Percentiles rank a stretch among this genome's conserved stretches.
Evolutionary conservation across 2,797 vertebrate genomes (phyloP).

Genomic region (Smutsia temminckii): DNA sequence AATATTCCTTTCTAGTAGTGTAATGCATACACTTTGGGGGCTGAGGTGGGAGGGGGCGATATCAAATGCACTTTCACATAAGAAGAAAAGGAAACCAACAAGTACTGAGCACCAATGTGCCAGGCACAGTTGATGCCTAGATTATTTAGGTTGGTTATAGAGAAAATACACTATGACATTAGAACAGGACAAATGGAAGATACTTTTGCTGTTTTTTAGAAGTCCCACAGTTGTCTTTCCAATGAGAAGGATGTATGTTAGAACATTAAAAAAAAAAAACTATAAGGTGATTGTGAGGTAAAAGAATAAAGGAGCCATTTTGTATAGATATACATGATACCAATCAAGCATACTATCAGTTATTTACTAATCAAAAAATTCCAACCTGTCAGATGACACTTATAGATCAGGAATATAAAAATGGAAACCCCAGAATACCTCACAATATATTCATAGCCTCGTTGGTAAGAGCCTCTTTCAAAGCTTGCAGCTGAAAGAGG

Average conservation of each 20-base stretch:
- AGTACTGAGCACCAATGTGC: not conserved
- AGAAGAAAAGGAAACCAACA: conserved; percentile 1
- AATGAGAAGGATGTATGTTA: conserved; percentile 43
- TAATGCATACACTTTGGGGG: not conserved
- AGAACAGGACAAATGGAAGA: not conserved
- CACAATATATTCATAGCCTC: conserved; percentile 98
- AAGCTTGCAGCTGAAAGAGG: conserved; percentile 98
- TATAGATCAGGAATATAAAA: conserved; percentile 38
- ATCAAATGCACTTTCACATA: conserved; percentile 15
- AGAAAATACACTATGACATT: conserved; percentile 17
- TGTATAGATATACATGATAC: not conserved
- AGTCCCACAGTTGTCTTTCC: not conserved
- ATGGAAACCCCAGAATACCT: conserved; percentile 87
- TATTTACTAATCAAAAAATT: conserved; percentile 30
- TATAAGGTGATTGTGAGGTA: not conserved
- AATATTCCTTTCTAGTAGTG: not conserved
- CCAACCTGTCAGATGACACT: conserved; percentile 24
- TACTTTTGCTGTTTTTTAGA: not conserved
- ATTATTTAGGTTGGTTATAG: not conserved
- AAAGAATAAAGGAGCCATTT: conserved; percentile 20
- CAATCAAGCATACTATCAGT: conserved; percentile 13
- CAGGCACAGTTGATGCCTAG: not conserved
- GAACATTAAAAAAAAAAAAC: not conserved
- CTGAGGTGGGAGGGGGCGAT: not conserved
- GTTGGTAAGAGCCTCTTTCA: conserved; percentile 98